phyloP scores from a whole-genome alignment of 64 coral and sea anemone species.

The Montipora cactus region DNA sequence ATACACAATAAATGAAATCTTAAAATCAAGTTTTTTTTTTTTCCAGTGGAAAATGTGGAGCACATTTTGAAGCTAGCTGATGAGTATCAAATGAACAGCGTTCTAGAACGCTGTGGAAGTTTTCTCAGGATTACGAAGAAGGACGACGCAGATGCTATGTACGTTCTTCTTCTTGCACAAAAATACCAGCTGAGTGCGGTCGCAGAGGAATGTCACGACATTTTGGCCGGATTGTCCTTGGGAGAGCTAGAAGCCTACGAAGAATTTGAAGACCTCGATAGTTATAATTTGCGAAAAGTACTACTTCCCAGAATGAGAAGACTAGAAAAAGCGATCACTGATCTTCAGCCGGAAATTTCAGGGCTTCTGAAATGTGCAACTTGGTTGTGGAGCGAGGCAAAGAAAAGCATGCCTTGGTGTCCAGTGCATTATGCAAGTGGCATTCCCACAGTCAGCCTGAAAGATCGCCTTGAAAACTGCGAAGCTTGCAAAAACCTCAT shows the following conservation, averaged over 20 bases:
- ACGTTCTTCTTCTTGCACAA: background rate
- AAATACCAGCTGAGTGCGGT: background rate
- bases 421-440: background rate
- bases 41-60: slow-evolving; percentile 1
- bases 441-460: background rate
- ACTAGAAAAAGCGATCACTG: background rate
- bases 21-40: background rate
- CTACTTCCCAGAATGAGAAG: slow-evolving; percentile 1
- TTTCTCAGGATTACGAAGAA: background rate
- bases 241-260: background rate
- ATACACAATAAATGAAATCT: too few relatives aligned
- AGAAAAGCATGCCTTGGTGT: background rate
- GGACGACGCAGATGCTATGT: background rate
- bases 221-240: background rate
- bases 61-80: slow-evolving; percentile 21
- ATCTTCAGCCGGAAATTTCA: background rate
- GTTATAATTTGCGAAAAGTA: background rate
- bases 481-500: background rate
- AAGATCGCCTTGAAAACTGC: background rate
- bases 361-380: background rate
- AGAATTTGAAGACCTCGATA: background rate
- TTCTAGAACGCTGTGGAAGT: background rate
- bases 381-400: background rate
- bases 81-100: background rate
- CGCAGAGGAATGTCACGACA: background rate